Base-by-base conservation (phyloP, 2,888 invertebrate genomes). In the Andrena bicolor region DNA sequence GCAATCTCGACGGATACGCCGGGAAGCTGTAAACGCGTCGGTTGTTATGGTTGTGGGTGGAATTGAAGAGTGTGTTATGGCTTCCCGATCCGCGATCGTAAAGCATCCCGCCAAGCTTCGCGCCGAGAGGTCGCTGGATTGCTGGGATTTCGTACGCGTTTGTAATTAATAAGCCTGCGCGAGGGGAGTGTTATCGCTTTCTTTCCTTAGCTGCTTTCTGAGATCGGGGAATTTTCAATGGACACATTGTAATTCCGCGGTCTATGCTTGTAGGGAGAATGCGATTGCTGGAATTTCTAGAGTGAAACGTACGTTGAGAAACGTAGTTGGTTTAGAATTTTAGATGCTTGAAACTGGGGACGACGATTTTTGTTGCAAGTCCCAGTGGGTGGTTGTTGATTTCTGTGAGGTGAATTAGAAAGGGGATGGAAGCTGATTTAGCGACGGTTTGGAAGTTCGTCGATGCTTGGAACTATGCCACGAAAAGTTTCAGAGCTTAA, bases 151-250 rank as follows among this genome's bases (percentile, higher is more conserved):
- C 35, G 8, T 28, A 10, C 41, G 63, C 35, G 63, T 13, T 63
- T 63, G 13, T 63, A 63, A 63, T 63, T 63, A 41, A 63, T 63
- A 35, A 35, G n/a, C 6, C 4, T 16, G 13, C 2, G 28, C 58
- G 56, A 56, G 26, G 26, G 56, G 56, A 56, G 56, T 13, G 23
- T 56, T 56, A 56, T 56, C 26, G 56, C 56, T 56, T 26, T 10
- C 51, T 56, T 23, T 56, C 23, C 13, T 10, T 10, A 3, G 20
- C 23, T 26, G 20, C 56, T 56, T 56, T 56, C 10, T 13, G 53
- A 10, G 53, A 56, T 56, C 53, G 26, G 7, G 53, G 53, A 20
- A 56, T 56, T 13, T 56, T 56, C 53, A 56, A 23, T 23, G 20
- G 23, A 7, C 53, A 53, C 53, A 23, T 53, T 53, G 53, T 53